Conservation (phyloP, 2,888 invertebrate species). For the Cryptus armator region DNA sequence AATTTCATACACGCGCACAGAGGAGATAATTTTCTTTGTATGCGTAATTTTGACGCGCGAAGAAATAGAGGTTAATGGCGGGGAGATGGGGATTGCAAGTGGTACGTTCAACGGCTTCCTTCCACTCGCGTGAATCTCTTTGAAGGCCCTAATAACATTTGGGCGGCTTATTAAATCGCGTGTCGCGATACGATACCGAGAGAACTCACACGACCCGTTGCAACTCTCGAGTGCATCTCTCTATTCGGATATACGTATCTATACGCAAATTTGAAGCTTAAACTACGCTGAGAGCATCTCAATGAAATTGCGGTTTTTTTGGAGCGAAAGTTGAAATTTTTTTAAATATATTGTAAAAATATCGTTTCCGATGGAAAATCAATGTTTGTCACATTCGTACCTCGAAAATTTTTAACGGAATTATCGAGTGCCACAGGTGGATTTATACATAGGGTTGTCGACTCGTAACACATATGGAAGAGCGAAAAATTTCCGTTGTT, state of each 20-base stretch:
- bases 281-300: not conserved
- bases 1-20: too few relatives aligned
- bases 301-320: not conserved
- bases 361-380: too few relatives aligned
- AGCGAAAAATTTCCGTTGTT: too few relatives aligned
- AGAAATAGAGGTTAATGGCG: not conserved
- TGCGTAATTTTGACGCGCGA: not conserved
- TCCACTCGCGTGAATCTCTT: conserved; percentile 33
- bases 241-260: not conserved
- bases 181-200: not conserved
- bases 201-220: not conserved
- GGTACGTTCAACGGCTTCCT: conserved; percentile 43
- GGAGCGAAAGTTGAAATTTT: too few relatives aligned
- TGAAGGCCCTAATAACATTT: conserved; percentile 38
- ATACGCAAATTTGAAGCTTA: not conserved
- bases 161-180: conserved; percentile 37
- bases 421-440: not conserved
- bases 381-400: not conserved
- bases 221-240: not conserved
- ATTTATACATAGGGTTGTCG: not conserved
- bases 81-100: not conserved
- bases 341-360: too few relatives aligned
- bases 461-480: not conserved
- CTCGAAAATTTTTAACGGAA: not conserved
- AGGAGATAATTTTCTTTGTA: not conserved